Base-by-base conservation (phyloP, 2,888 invertebrate genomes). In the Sinhomidia bicolor region DNA sequence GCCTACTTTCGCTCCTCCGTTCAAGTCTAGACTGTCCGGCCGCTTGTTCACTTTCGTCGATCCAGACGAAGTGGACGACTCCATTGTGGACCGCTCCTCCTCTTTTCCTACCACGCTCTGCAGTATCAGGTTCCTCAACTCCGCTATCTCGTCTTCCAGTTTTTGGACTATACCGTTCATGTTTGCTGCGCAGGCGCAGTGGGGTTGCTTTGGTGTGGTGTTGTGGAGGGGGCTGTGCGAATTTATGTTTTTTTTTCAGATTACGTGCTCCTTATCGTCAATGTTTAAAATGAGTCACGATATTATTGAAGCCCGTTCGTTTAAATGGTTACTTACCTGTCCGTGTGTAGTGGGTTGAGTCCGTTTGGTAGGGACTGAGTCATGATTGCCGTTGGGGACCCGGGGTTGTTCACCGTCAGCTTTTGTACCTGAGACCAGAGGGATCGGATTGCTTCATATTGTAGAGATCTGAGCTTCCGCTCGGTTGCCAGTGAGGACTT, bases 361-460 rank as follows among this genome's bases (percentile, higher is more conserved):
- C 91, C 92, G 84, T 91, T 92, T 17, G 92, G 92, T 57, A 91
- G 82, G 10, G 92, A 92, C 41, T 91, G 89, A 12, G 88, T 90
- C 92, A 92, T 92, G 14, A 85, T 76, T 44, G 84, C 23, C 4
- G 83, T 29, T n/a, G 1, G 14, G n/a, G 54, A 6, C 4, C 17
- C n/a, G 26, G 36, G 60, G 47, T 79, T 80, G 74, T 89, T 71
- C 14, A 54, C 47, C 10, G 87, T 80, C 7, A 91, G 78, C 90
- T 91, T 92, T 92, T 90, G 92, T 44, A 91, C 90, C 87, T 91
- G 91, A 54, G 85, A 97, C 97, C 97, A 98, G 2, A 98, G 94
- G 0, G 97, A 97, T 93, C 96, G 97, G 92, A 98, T 98, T 4
- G 98, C 97, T 93, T 98, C 97, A 96, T 97, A 97, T 94, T 98